These are phyloP conservation scores for Caenorhabditis brenneri DNA, from an alignment of 1,140 invertebrate genomes.

Conservation along the genomic window DNA sequence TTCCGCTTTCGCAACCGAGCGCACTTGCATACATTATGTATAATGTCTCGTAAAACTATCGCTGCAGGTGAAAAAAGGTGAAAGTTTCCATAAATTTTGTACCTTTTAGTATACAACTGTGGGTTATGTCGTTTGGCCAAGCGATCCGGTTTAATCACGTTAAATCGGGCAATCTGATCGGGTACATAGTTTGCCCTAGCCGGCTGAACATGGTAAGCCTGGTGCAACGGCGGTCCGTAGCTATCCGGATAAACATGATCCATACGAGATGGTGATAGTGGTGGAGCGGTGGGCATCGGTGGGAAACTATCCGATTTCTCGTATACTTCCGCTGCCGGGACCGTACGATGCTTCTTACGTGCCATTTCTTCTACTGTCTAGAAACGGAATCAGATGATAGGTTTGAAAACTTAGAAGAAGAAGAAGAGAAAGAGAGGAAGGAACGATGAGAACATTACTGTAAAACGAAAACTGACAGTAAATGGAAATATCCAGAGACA, in stretches of 20 bases:
- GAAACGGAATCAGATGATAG: neutral
- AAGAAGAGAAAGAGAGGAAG: no score
- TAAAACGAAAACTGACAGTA: neutral
- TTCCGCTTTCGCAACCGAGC: no score
- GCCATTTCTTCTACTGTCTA: constrained; percentile 5
- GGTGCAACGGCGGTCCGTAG: neutral
- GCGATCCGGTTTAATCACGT: constrained; percentile 29
- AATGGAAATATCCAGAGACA: neutral
- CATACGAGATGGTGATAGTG: neutral
- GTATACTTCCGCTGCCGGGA: neutral
- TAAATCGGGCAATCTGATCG: constrained; percentile 32
- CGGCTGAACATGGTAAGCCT: constrained; percentile 36
- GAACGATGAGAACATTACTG: neutral
- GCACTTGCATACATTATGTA: neutral
- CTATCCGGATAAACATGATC: neutral
- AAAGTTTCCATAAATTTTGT: neutral
- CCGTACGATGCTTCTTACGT: constrained; percentile 30
- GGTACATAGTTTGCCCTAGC: constrained; percentile 12
- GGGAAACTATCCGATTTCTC: constrained; percentile 13
- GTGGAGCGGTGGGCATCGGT: neutral
- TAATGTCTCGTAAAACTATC: no score
- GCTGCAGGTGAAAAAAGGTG: no score
- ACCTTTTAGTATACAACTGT: constrained; percentile 50
- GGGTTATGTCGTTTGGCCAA: constrained; percentile 46
- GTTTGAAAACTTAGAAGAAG: neutral